Base-by-base conservation (phyloP, 2,888 invertebrate species). In the Elmis aenea region DNA sequence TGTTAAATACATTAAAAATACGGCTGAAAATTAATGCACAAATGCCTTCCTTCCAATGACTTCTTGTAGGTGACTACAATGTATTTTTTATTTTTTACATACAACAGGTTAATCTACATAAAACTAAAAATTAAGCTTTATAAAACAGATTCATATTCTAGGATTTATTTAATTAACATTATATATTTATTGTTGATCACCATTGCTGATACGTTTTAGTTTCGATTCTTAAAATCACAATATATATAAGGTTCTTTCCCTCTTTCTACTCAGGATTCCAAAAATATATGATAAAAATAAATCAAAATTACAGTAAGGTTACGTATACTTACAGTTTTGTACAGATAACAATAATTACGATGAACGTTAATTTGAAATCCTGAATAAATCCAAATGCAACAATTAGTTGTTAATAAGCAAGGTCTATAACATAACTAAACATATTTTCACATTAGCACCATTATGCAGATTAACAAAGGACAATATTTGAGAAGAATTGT, bases 121-220 rank as follows among this genome's bases (percentile, higher is more conserved):
- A 26, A 36, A 24, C 30, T 42, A 50, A 42, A 49, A 50, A 32
- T 33, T 46, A 52, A 50, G 49, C 52, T 42, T 55, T 58, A 57
- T 55, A 55, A 54, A 55, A 58, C 42, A 51, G 36, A 32, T 46
- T 44, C 28, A 28, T 42, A 38, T 26, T 42, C 38, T 38, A 38
- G 28, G 27, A 36, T 40, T 36, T 33, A 24, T 35, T 33, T 38
- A 29, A 25, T 42, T 38, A 38, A 33, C 24, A 45, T 33, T 38
- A 44, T 45, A 48, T 50, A 40, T 50, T 59, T 57, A 59, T 60
- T 61, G 59, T 65, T 64, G 62, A 65, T 66, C 66, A 67, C 65
- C 64, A 60, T 66, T 66, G 59, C 62, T 67, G 67, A 67, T 67
- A 67, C 67, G 67, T 67, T 64, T 64, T 59, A 58, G 66, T 67